Conservation (phyloP, 1,140 invertebrate species). For the Antheraea mylitta region DNA sequence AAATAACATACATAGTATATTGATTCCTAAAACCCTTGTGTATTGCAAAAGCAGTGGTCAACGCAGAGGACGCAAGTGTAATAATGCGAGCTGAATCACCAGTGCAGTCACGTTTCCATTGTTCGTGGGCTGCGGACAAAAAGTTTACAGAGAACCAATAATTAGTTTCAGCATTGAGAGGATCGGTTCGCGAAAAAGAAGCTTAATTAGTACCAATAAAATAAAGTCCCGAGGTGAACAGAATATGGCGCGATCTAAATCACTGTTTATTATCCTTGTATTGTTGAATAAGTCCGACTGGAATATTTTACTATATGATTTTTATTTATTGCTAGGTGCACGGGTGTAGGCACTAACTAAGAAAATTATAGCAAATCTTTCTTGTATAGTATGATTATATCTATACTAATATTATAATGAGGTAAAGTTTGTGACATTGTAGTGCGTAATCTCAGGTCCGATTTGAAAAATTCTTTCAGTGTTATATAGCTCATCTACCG, state of each 20-base stretch:
- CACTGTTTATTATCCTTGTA: not conserved
- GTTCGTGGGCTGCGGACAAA: conserved; percentile 66
- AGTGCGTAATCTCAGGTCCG: too few species aligned
- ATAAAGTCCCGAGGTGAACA: not conserved
- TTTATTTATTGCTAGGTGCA: not conserved
- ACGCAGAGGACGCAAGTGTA: conserved; percentile 33
- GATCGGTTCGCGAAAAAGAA: conserved; percentile 56
- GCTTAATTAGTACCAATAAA: conserved; percentile 54
- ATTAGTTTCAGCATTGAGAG: conserved; percentile 57
- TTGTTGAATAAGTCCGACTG: not conserved
- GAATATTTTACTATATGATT: not conserved
- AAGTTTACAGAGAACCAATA: conserved; percentile 67
- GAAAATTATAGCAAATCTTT: too few species aligned
- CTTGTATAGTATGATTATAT: too few species aligned
- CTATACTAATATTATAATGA: too few species aligned
- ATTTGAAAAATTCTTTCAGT: too few species aligned
- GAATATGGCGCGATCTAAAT: not conserved
- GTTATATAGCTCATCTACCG: too few species aligned
- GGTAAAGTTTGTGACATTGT: too few species aligned
- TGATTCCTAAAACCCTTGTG: conserved; percentile 1
- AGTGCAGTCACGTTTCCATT: conserved; percentile 75
- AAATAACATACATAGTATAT: not conserved
- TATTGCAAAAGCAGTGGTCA: conserved; percentile 20
- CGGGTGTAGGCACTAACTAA: too few species aligned
- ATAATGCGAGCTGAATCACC: conserved; percentile 45